Percentiles rank a stretch among this genome's conserved stretches.
Evolutionary conservation across 1,140 invertebrate species (phyloP).

Genomic region (Planococcus citri): DNA sequence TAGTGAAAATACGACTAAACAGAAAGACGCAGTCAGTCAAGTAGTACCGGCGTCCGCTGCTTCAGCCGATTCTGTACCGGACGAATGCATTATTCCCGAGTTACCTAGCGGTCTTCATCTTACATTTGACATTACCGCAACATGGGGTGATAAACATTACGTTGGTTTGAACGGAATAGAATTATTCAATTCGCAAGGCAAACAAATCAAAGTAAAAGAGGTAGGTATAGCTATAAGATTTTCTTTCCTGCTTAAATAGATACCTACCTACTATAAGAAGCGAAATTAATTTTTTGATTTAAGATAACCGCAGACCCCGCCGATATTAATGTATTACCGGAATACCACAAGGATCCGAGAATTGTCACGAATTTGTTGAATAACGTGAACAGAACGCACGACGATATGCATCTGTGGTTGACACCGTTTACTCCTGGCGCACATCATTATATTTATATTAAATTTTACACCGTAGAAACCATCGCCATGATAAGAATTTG

Average conservation of each 20-base stretch:
- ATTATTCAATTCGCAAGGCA: slow-evolving; percentile 52
- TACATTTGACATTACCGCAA: slow-evolving; percentile 54
- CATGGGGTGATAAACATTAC: slow-evolving; percentile 73
- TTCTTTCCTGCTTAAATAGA: neutral
- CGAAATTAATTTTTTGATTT: slow-evolving; percentile 21
- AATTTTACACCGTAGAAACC: slow-evolving; percentile 42
- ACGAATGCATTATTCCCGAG: slow-evolving; percentile 49
- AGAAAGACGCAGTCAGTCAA: slow-evolving; percentile 1
- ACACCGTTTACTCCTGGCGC: slow-evolving; percentile 44
- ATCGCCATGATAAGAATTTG: slow-evolving; percentile 64
- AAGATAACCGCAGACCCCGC: slow-evolving; percentile 44
- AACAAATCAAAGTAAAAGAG: slow-evolving; percentile 41
- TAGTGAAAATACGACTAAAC: neutral
- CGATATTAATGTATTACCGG: slow-evolving; percentile 46
- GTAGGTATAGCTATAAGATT: slow-evolving; percentile 33
- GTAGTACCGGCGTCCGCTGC: neutral
- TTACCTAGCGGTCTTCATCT: slow-evolving; percentile 53
- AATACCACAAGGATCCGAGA: slow-evolving; percentile 44
- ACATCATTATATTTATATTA: slow-evolving; percentile 45
- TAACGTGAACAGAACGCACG: slow-evolving; percentile 55
- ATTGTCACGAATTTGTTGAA: slow-evolving; percentile 53
- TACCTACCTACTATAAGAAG: neutral
- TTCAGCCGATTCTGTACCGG: neutral
- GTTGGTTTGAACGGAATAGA: slow-evolving; percentile 70
- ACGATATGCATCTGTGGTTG: slow-evolving; percentile 65